A percentile compares a stretch with the other conserved stretches of the same genome.
Evolutionary conservation across 2,113 vertebrate species (phyloP).

Genomic region (Gymnogyps californianus): DNA sequence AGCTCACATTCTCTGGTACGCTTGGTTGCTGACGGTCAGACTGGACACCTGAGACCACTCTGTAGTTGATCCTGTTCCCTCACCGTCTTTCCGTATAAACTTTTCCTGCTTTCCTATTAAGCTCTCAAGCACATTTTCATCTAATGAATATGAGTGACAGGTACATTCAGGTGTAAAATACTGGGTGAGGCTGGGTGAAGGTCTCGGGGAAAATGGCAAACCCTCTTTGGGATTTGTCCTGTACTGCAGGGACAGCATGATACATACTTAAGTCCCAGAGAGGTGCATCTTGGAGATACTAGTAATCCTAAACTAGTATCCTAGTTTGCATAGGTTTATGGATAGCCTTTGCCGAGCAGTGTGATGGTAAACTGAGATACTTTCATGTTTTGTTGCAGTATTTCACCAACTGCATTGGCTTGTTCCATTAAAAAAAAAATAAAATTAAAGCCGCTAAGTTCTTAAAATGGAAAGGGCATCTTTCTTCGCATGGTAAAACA

Average conservation of each 20-base stretch:
- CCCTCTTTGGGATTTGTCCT: not conserved
- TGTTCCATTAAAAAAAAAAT: not conserved
- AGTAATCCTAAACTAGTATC: not conserved
- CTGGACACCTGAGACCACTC: not conserved
- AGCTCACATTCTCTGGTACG: not conserved
- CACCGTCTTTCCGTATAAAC: not conserved
- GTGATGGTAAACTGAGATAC: not conserved
- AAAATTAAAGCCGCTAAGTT: not conserved
- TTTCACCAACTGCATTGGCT: not conserved
- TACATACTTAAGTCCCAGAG: not conserved
- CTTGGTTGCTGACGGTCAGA: not conserved
- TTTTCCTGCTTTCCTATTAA: not conserved
- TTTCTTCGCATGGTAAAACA: not conserved
- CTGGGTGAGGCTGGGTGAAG: not conserved
- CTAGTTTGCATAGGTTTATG: not conserved
- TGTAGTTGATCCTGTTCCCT: not conserved
- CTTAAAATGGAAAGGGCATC: constrained; percentile 36
- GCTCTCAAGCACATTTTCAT: not conserved
- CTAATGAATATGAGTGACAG: not conserved
- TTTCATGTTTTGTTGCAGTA: not conserved
- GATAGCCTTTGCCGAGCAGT: not conserved
- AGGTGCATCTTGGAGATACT: not conserved
- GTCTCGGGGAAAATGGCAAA: not conserved
- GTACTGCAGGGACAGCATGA: not conserved
- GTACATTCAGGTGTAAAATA: not conserved